phyloP scores from a whole-genome alignment of 2,113 vertebrate species.

The Hippoglossus stenolepis region DNA sequence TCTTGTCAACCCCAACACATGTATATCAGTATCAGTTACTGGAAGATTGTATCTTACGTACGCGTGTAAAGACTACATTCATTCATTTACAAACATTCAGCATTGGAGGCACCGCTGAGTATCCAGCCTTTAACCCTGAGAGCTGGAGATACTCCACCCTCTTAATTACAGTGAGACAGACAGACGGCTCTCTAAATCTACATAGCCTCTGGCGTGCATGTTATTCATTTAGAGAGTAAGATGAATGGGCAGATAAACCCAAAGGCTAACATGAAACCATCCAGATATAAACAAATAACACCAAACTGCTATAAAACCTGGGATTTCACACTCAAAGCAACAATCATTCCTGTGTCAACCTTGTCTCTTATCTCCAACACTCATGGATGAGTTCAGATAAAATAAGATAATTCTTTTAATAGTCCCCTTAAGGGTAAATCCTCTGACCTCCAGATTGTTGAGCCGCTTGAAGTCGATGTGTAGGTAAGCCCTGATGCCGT shows the following conservation, averaged over 20 bases:
- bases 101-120: constrained; percentile 1
- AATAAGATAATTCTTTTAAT: background rate
- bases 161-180: constrained; percentile 2
- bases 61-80: constrained; percentile 5
- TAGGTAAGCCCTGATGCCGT: constrained; percentile 94
- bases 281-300: constrained; percentile 3
- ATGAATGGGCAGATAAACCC: background rate
- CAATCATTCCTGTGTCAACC: background rate
- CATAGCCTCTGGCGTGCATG: background rate
- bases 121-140: constrained; percentile 17
- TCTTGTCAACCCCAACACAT: constrained; percentile 22
- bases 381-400: background rate
- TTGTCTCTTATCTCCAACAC: background rate
- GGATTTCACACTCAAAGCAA: background rate
- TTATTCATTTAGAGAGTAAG: too few relatives aligned
- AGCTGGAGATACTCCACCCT: background rate
- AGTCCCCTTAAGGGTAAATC: background rate
- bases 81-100: constrained; percentile 23
- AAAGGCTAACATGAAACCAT: background rate
- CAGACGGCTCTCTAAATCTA: constrained; percentile 1
- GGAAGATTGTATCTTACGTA: constrained; percentile 23
- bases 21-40: constrained; percentile 4
- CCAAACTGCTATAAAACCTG: background rate
- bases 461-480: constrained; percentile 92
- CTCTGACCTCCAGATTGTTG: constrained; percentile 91